Conservation (phyloP, 2,888 invertebrate species). For the Leptinotarsa juncta region DNA sequence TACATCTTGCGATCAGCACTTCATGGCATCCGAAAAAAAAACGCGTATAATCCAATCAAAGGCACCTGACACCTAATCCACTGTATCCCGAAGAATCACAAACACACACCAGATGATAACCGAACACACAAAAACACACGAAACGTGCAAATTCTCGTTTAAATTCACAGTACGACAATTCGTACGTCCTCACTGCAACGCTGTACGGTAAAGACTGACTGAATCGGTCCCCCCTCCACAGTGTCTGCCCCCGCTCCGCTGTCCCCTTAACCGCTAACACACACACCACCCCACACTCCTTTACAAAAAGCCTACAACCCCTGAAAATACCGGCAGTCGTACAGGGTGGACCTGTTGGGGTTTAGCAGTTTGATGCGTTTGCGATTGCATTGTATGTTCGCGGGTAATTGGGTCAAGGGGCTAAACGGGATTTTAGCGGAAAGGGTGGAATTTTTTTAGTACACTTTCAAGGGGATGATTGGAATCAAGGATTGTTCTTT, state of each 20-base stretch:
- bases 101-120: slow-evolving; percentile 19
- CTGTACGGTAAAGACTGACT: slow-evolving; percentile 43
- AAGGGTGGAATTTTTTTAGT: background rate
- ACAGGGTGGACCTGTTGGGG: slow-evolving; percentile 15
- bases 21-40: slow-evolving; percentile 56
- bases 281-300: slow-evolving; percentile 59
- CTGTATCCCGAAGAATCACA: slow-evolving; percentile 1
- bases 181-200: slow-evolving; percentile 52
- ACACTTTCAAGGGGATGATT: background rate
- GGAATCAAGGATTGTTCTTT: background rate
- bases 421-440: background rate
- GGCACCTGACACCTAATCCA: slow-evolving; percentile 29
- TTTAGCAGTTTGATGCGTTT: background rate
- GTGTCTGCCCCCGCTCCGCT: slow-evolving; percentile 47
- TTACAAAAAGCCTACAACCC: slow-evolving; percentile 65
- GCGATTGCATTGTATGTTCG: background rate
- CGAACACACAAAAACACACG: slow-evolving; percentile 17
- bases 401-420: slow-evolving; percentile 1
- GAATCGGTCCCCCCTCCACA: slow-evolving; percentile 48
- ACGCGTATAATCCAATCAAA: slow-evolving; percentile 37
- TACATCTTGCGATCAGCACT: slow-evolving; percentile 75
- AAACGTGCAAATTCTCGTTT: slow-evolving; percentile 4
- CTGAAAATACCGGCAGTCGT: slow-evolving; percentile 62
- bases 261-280: slow-evolving; percentile 64
- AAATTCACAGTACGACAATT: slow-evolving; percentile 12